Percentiles rank a stretch among this genome's conserved stretches.
phyloP scores from a whole-genome alignment of 35 echinoderm and acorn worm species.

The Ophioderma brevispina region DNA sequence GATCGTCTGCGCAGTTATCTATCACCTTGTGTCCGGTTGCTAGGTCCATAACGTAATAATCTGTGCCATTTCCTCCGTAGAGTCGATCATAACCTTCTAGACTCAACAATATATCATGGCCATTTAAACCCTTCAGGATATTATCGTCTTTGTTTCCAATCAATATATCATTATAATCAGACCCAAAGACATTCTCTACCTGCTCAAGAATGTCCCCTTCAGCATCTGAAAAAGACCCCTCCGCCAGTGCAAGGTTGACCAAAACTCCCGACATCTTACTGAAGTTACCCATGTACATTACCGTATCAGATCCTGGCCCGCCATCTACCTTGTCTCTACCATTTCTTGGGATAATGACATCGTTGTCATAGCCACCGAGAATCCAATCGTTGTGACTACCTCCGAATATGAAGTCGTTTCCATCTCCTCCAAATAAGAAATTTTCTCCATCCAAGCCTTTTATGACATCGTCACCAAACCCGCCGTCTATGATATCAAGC shows the following conservation, averaged over 20 bases:
- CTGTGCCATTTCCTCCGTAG: not conserved
- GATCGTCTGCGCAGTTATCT: slow-evolving; percentile 38
- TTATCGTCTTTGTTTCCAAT: slow-evolving; percentile 36
- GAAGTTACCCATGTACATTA: slow-evolving; percentile 25
- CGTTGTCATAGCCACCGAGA: slow-evolving; percentile 7
- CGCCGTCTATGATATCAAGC: too few species aligned
- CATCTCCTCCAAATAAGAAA: slow-evolving; percentile 32
- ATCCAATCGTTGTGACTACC: slow-evolving; percentile 21
- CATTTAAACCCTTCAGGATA: not conserved
- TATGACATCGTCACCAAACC: too few species aligned
- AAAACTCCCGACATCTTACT: slow-evolving; percentile 1
- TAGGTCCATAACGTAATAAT: not conserved
- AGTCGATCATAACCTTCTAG: not conserved
- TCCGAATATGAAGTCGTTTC: slow-evolving; percentile 29
- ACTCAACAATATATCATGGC: not conserved
- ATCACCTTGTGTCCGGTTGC: slow-evolving; percentile 41
- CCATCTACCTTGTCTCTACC: slow-evolving; percentile 15
- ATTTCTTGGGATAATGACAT: slow-evolving; percentile 30
- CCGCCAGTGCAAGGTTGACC: slow-evolving; percentile 24
- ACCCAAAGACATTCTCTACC: slow-evolving; percentile 20
- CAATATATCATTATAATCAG: slow-evolving; percentile 42
- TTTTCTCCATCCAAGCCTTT: slow-evolving; percentile 31
- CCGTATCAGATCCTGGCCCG: slow-evolving; percentile 24
- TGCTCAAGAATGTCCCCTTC: slow-evolving; percentile 26
- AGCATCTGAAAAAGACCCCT: slow-evolving; percentile 33